Percentiles rank a stretch among this genome's conserved stretches.
Evolutionary conservation across 1,140 invertebrate genomes (phyloP).

Genomic region (Medauroidea extradentata): DNA sequence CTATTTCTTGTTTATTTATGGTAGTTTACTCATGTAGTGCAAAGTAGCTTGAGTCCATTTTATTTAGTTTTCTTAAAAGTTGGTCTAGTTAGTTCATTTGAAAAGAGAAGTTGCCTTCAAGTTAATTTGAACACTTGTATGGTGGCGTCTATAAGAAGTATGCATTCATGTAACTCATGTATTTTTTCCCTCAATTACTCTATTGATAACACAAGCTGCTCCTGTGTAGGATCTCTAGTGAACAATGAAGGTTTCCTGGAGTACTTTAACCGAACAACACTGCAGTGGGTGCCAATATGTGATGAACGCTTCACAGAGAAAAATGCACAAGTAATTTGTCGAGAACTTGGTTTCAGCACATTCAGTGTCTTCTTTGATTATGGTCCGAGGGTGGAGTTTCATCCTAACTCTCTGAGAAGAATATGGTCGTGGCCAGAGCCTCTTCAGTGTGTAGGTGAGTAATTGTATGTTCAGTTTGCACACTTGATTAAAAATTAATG

Average conservation of each 20-base stretch:
- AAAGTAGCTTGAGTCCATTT: too few relatives aligned
- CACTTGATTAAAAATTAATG: not conserved
- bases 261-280: conserved; percentile 89
- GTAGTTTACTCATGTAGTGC: too few relatives aligned
- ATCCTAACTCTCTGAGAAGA: conserved; percentile 73
- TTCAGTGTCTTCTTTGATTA: conserved; percentile 83
- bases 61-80: too few relatives aligned
- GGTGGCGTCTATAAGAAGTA: too few relatives aligned
- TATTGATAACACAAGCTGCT: not conserved
- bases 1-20: too few relatives aligned
- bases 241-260: conserved; percentile 73
- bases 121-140: too few relatives aligned
- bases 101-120: too few relatives aligned
- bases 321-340: conserved; percentile 92
- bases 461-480: conserved; percentile 16
- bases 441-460: conserved; percentile 63
- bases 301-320: conserved; percentile 91
- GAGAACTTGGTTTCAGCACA: conserved; percentile 85
- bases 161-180: too few relatives aligned
- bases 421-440: conserved; percentile 96
- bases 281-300: conserved; percentile 96
- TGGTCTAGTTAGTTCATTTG: too few relatives aligned
- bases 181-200: too few relatives aligned
- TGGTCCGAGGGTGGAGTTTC: conserved; percentile 75
- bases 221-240: not conserved